Conservation (phyloP, 2,888 invertebrate species). For the Orthosia gothica region DNA sequence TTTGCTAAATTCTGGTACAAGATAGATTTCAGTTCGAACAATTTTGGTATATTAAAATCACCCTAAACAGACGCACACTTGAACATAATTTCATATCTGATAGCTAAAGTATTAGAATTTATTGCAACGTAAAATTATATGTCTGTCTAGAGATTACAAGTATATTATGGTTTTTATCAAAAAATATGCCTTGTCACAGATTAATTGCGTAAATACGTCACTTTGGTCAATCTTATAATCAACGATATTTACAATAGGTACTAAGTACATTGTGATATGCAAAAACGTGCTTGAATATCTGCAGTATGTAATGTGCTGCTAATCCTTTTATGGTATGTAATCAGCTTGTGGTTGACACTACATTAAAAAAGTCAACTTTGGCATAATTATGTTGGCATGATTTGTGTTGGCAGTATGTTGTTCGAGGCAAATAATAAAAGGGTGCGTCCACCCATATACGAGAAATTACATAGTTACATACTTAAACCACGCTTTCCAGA, state of each 20-base stretch:
- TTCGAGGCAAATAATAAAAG: too few relatives aligned
- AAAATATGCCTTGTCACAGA: conserved; percentile 15
- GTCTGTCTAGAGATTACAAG: conserved; percentile 28
- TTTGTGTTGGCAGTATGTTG: too few relatives aligned
- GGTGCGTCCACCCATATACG: too few relatives aligned
- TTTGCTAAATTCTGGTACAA: too few relatives aligned
- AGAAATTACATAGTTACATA: too few relatives aligned
- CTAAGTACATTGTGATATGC: conserved; percentile 10
- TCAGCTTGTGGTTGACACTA: neutral
- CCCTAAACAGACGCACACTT: neutral
- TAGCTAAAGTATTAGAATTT: conserved; percentile 2
- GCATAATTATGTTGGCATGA: too few relatives aligned
- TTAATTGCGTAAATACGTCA: conserved; percentile 19
- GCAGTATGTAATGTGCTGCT: conserved; percentile 19
- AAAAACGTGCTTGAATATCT: conserved; percentile 20
- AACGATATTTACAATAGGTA: conserved; percentile 16
- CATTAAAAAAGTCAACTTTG: too few relatives aligned
- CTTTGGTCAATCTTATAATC: conserved; percentile 15
- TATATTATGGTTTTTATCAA: conserved; percentile 3
- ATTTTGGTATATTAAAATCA: neutral
- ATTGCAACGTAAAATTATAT: conserved; percentile 18
- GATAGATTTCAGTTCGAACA: neutral
- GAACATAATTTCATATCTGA: neutral
- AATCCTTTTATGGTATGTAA: conserved; percentile 13
- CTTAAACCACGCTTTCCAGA: too few relatives aligned